Percentiles rank a stretch among this genome's conserved stretches.
These are phyloP conservation scores for Dioctria rufipes DNA, from an alignment of 2,888 invertebrate genomes.

Conservation along the genomic window DNA sequence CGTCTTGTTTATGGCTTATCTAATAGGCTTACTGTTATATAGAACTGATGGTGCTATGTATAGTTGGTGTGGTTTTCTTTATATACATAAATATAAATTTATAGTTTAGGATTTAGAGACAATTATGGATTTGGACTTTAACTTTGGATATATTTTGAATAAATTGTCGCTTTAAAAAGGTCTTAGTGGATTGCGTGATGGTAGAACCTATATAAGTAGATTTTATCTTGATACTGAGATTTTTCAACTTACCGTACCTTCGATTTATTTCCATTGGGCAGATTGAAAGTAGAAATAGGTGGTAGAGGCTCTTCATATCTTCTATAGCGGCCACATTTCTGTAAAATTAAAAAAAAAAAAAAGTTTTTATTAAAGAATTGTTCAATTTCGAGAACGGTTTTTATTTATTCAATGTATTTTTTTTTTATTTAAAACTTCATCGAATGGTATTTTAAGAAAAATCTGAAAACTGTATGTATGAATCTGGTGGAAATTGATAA, in stretches of 20 bases:
- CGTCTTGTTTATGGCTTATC: constrained; percentile 66
- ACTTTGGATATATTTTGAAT: background rate
- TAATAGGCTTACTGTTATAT: constrained; percentile 62
- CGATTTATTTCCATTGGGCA: constrained; percentile 17
- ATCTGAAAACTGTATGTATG: no score
- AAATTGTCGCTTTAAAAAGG: no score
- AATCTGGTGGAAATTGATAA: no score
- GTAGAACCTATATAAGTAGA: no score
- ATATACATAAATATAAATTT: background rate
- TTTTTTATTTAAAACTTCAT: no score
- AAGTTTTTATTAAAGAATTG: background rate
- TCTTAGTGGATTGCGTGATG: no score
- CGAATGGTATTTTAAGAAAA: no score
- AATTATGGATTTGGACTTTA: constrained; percentile 48
- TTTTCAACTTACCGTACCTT: constrained; percentile 42
- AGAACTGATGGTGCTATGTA: constrained; percentile 61
- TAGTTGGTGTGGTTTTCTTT: constrained; percentile 60
- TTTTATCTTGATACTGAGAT: no score
- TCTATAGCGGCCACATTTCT: constrained; percentile 68
- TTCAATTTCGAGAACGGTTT: background rate
- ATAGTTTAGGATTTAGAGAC: constrained; percentile 54
- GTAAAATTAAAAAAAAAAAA: constrained; percentile 57
- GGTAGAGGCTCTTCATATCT: constrained; percentile 66
- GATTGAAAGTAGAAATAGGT: background rate
- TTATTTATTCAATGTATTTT: background rate